These are phyloP conservation scores for Aporophyla lueneburgensis DNA, from an alignment of 2,888 invertebrate genomes.

Conservation along the genomic window DNA sequence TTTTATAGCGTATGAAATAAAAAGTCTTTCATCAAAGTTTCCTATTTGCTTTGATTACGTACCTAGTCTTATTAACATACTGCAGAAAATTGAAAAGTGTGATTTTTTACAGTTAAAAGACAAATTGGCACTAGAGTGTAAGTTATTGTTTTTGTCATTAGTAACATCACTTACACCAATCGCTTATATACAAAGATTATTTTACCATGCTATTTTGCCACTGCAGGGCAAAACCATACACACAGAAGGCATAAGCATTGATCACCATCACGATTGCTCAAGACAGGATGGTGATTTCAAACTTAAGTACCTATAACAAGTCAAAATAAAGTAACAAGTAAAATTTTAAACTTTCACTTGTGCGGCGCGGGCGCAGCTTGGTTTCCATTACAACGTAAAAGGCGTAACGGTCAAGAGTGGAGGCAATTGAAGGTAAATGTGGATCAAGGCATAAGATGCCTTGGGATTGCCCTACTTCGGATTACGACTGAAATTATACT, in stretches of 20 bases:
- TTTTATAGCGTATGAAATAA: too few species aligned
- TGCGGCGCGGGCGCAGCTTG: background rate
- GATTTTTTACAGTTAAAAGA: too few species aligned
- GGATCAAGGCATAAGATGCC: constrained; percentile 53
- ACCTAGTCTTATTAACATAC: background rate
- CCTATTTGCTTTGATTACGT: background rate
- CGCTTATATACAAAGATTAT: background rate
- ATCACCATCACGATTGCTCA: too few species aligned
- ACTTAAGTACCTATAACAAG: too few species aligned
- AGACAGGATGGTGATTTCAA: too few species aligned
- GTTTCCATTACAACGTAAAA: constrained; percentile 20
- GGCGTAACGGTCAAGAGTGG: constrained; percentile 52
- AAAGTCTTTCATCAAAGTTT: background rate
- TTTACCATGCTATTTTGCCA: background rate
- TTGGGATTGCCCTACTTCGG: constrained; percentile 41
- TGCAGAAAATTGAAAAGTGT: too few species aligned
- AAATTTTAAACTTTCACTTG: constrained; percentile 39
- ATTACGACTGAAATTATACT: constrained; percentile 6
- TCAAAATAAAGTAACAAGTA: background rate
- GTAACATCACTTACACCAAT: background rate
- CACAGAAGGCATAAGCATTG: background rate
- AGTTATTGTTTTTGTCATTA: background rate
- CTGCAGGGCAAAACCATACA: background rate
- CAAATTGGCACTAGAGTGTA: background rate
- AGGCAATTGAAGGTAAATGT: constrained; percentile 44